A percentile compares a stretch with the other conserved stretches of the same genome.
Evolutionary conservation across 2,113 vertebrate species (phyloP).

Genomic region (Myotis brandtii): DNA sequence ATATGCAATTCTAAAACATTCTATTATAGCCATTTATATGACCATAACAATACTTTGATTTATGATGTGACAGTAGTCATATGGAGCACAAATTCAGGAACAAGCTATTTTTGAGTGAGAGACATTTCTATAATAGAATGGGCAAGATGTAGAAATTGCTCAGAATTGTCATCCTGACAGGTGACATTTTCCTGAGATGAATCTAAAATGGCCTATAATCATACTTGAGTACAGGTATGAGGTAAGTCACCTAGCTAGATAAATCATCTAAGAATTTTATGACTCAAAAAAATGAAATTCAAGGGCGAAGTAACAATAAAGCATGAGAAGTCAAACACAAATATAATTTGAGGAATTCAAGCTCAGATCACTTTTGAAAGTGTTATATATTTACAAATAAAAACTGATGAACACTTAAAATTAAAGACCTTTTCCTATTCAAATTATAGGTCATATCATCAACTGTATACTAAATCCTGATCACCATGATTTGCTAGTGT

Average conservation of each 20-base stretch:
- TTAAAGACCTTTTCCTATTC: constrained; percentile 2
- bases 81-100: neutral
- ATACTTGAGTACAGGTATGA: neutral
- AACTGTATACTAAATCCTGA: neutral
- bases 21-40: neutral
- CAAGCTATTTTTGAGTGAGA: neutral
- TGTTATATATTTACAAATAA: neutral
- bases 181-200: constrained; percentile 10
- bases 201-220: constrained; percentile 14
- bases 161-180: neutral
- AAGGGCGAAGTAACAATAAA: neutral
- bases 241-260: neutral
- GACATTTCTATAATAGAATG: neutral
- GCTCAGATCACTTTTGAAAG: neutral
- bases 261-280: neutral
- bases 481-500: neutral
- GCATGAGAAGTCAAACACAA: neutral
- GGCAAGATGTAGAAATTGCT: neutral
- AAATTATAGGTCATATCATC: neutral
- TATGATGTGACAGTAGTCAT: neutral
- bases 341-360: neutral
- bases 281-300: constrained; percentile 6
- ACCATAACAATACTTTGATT: neutral
- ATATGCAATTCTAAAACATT: neutral
- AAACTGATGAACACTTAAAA: constrained; percentile 1